Evolutionary conservation across 2,113 vertebrate genomes (phyloP), one percentile per base, ranked within the genome.

Genomic region (Sigmodon hispidus): DNA sequence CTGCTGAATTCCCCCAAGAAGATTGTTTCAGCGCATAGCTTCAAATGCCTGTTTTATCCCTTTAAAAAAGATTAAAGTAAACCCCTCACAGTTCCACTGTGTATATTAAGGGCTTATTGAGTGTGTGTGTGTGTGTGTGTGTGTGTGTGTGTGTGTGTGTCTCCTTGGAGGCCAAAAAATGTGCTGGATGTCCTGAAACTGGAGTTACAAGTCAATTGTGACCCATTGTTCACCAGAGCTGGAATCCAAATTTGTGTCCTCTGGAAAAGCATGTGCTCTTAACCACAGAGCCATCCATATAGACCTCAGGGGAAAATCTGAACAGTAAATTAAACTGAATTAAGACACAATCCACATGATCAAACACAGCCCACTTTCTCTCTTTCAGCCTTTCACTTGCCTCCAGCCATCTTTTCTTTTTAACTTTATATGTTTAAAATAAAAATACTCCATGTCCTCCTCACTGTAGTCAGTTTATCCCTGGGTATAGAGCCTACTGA

Each of bases 271-370:
- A 84, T 31, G 16, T 21, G 57, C 15, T 84, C 40, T 84, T 45
- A 45, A 84, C 40, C 40, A 19, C 59, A 63, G 80, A 61, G 59
- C 16, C 15, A 31, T 83, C n/a, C 0, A 12, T 84, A 63, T 9
- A 84, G 40, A 22, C 22, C 81, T 29, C 97, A 98, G 98, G 98
- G 83, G 98, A 98, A 98, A 97, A 59, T 97, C 98, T 98, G 98
- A 99, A 99, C 98, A 98, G 99, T 99, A 99, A 99, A 99, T 99
- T 99, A 97, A 98, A 98, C 98, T 99, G 99, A 98, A 99, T 98
- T 63, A 36, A 63, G 63, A 57, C 97, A 98, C 99, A 98, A 97
- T 99, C 99, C 98, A 98, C 99, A 99, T 98, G 99, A 98, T 97
- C n/a, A 83, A 59, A 40, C 13, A 83, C 55, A 17, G 13, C 36